Base-by-base conservation (phyloP, 2,797 vertebrate genomes). In the Muscicapa comitata region DNA sequence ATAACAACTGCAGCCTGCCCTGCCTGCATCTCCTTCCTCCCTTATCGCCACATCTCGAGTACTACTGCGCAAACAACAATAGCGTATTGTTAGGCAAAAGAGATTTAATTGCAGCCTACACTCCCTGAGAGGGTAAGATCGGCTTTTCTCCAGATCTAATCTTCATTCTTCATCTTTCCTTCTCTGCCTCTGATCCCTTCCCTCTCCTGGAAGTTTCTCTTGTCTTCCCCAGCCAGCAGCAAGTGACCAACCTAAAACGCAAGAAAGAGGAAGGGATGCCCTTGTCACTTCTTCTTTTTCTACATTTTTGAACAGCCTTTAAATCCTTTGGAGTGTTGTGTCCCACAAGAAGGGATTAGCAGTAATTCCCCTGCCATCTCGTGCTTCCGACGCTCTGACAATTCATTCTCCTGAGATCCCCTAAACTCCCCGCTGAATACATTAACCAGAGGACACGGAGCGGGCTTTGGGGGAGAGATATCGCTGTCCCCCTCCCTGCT, bases 41-140 rank as follows among this genome's bases (percentile, higher is more conserved):
- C 78, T 78, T 85, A 83, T 95, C 78, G 2, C 86, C 47, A 3
- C 70, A 91, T 70, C 95, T 95, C 4, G n/a, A 91, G 85, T 42
- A 15, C 74, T 57, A 8, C 42, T 59, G 4, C 19, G 33, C 84
- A 92, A 96, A 76, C 63, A 86, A 74, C 83, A 28, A 17, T 31
- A n/a, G 67, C 38, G 40, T 38, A 92, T 96, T 95, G 90, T 65
- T 53, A 94, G 61, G 79, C 86, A 94, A 91, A 93, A 68, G 90
- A 81, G 94, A 88, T 97, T 97, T 96, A 96, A 96, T 97, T 96
- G 91, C 65, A 93, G 71, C 70, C 82, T 94, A 95, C 78, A 72
- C 38, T 91, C 70, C 94, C 93, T 17, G 29, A 94, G 94, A 74
- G 89, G 20, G 79, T 91, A 86, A 94, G 11, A 88, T 29, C 68